These are phyloP conservation scores for Drosophila sturtevanti DNA, from an alignment of 1,140 invertebrate species.

Conservation along the genomic window DNA sequence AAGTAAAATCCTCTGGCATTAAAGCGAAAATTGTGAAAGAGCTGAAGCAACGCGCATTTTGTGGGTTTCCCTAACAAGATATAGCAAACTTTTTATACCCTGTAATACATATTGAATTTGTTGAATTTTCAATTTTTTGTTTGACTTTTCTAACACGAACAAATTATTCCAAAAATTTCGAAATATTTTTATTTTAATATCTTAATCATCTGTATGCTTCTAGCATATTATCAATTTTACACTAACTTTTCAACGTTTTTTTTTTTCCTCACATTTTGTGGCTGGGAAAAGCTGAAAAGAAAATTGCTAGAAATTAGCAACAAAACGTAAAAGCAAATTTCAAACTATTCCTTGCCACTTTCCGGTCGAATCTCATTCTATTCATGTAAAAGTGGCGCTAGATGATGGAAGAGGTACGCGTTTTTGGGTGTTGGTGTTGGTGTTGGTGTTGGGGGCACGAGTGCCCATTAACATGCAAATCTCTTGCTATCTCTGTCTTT, in stretches of 20 bases:
- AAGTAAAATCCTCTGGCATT: slow-evolving; percentile 10
- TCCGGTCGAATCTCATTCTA: background rate
- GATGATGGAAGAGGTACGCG: too few species aligned
- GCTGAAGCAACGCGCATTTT: background rate
- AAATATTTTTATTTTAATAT: too few species aligned
- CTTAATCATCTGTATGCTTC: too few species aligned
- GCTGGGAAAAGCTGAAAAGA: slow-evolving; percentile 23
- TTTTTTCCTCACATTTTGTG: slow-evolving; percentile 12
- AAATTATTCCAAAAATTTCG: too few species aligned
- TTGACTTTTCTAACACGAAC: too few species aligned
- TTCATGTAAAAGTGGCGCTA: background rate
- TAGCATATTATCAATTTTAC: slow-evolving; percentile 5
- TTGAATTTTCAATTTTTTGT: too few species aligned
- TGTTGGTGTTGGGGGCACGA: background rate
- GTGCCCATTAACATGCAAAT: slow-evolving; percentile 53
- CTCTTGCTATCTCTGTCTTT: slow-evolving; percentile 11
- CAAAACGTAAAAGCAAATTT: slow-evolving; percentile 10
- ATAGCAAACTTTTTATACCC: too few species aligned
- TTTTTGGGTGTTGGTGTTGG: background rate
- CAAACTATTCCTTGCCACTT: background rate
- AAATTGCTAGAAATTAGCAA: slow-evolving; percentile 26
- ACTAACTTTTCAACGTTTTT: background rate
- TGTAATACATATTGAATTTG: too few species aligned
- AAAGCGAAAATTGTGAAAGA: background rate
- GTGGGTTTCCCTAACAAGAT: background rate